phyloP scores from a whole-genome alignment of 2,888 invertebrate genomes.

The Drosophila rubida region DNA sequence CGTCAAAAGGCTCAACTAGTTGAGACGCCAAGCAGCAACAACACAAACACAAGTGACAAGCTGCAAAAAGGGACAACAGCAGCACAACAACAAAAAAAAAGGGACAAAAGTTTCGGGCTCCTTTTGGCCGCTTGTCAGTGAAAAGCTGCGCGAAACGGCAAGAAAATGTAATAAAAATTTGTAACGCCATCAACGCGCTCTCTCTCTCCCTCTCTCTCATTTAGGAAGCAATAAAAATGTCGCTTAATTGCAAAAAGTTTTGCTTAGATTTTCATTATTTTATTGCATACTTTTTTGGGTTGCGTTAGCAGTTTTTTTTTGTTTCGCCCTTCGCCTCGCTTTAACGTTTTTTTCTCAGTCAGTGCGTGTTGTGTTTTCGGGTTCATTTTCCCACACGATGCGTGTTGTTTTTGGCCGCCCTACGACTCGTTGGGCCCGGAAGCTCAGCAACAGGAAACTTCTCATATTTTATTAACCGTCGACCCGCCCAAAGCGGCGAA shows the following conservation, averaged over 20 bases:
- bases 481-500: conserved; percentile 3
- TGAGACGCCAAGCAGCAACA: conserved; percentile 24
- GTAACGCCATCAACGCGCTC: conserved; percentile 59
- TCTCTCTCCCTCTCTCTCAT: conserved; percentile 30
- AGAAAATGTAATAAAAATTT: conserved; percentile 76
- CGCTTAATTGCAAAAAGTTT: conserved; percentile 80
- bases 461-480: conserved; percentile 58
- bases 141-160: conserved; percentile 64
- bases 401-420: conserved; percentile 11
- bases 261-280: conserved; percentile 76
- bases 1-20: conserved; percentile 68
- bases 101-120: conserved; percentile 45
- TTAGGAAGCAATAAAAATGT: conserved; percentile 75
- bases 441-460: conserved; percentile 43
- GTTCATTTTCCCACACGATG: conserved; percentile 44
- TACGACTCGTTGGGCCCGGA: conserved; percentile 37
- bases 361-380: conserved; percentile 50
- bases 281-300: conserved; percentile 65
- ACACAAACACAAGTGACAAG: conserved; percentile 58
- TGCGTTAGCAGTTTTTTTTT: conserved; percentile 23
- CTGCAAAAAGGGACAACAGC: conserved; percentile 40
- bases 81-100: conserved; percentile 24
- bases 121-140: conserved; percentile 59
- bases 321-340: too few species aligned
- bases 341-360: conserved; percentile 27